Conservation (phyloP, 1,140 invertebrate genomes). For the Anadara kagoshimensis region DNA sequence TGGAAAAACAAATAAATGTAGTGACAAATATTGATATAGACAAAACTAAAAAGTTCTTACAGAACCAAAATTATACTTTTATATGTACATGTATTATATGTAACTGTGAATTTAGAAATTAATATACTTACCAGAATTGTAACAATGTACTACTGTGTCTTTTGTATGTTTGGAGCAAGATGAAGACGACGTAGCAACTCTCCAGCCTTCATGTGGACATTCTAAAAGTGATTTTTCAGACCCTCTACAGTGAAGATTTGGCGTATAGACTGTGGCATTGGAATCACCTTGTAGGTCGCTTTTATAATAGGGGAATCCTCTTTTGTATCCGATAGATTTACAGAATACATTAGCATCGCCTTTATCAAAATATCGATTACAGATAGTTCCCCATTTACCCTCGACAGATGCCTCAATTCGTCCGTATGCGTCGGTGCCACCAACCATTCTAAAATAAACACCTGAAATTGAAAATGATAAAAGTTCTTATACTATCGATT, state of each 20-base stretch:
- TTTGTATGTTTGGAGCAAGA: conserved; percentile 45
- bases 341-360: conserved; percentile 46
- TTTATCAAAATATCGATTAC: conserved; percentile 39
- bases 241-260: conserved; percentile 38
- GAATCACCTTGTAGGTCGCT: not conserved
- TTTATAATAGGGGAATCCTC: conserved; percentile 36
- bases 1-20: too few species aligned
- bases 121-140: conserved; percentile 46
- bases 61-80: too few species aligned
- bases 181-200: conserved; percentile 25
- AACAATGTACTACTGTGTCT: conserved; percentile 53
- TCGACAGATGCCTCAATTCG: conserved; percentile 44
- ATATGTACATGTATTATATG: too few species aligned
- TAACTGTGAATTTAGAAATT: too few species aligned
- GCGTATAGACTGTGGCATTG: conserved; percentile 35
- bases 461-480: conserved; percentile 26
- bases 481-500: too few species aligned
- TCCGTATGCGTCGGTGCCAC: conserved; percentile 27
- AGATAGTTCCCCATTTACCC: conserved; percentile 49
- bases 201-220: conserved; percentile 56
- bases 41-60: too few species aligned
- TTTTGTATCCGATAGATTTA: conserved; percentile 36
- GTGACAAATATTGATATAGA: too few species aligned
- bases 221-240: conserved; percentile 39
- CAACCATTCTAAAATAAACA: conserved; percentile 37